These are phyloP conservation scores for Collichthys lucidus DNA, from an alignment of 2,113 vertebrate species.

Conservation along the genomic window DNA sequence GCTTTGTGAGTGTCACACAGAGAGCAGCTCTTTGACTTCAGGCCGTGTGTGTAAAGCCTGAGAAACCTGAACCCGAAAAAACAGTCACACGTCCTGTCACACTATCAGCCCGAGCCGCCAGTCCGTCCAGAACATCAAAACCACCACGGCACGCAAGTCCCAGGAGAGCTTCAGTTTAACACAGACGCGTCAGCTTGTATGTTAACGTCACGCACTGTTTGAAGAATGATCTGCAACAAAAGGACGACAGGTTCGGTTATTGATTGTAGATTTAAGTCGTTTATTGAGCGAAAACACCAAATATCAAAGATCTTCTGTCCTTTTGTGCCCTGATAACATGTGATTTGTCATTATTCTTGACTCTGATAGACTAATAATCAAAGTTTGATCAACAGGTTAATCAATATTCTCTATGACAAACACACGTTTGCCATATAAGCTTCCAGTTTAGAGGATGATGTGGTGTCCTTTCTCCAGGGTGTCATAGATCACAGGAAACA, in stretches of 20 bases:
- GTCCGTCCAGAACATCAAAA: slow-evolving; percentile 38
- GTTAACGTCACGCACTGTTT: background rate
- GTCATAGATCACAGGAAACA: background rate
- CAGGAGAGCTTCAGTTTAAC: background rate
- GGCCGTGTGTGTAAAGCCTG: slow-evolving; percentile 57
- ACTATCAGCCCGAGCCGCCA: slow-evolving; percentile 36
- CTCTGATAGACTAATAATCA: background rate
- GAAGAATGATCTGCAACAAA: background rate
- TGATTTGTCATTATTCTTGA: background rate
- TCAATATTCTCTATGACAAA: background rate
- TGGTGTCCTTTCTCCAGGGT: background rate
- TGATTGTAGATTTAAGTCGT: background rate
- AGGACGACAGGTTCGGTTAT: too few species aligned
- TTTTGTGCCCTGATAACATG: background rate
- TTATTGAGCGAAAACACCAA: too few species aligned
- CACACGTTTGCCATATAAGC: background rate
- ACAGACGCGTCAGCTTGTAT: background rate
- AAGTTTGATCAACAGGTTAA: background rate
- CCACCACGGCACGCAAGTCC: slow-evolving; percentile 1
- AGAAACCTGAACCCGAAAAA: slow-evolving; percentile 73
- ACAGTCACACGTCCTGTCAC: slow-evolving; percentile 62
- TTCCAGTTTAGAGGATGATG: background rate
- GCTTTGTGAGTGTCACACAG: slow-evolving; percentile 14
- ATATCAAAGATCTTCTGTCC: too few species aligned
- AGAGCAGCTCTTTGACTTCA: slow-evolving; percentile 45